Base-by-base conservation (phyloP, 2,113 vertebrate genomes). In the Apodemus speciosus region DNA sequence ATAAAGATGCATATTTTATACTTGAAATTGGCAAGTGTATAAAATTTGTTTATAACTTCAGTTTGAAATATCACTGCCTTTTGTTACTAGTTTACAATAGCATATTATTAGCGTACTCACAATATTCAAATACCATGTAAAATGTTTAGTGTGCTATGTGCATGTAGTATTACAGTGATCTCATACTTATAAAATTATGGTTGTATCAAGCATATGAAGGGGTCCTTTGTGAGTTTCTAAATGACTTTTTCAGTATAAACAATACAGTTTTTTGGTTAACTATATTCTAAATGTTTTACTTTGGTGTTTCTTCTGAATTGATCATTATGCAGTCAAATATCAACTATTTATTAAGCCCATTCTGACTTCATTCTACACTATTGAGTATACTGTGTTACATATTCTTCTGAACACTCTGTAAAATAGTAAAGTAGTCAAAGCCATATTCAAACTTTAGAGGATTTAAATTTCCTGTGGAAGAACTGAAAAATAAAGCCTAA, bases 41-140 rank as follows among this genome's bases (percentile, higher is more conserved):
- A 87, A 75, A 85, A 93, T 72, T 90, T 85, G 16, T 84, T 35
- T 64, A 75, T 89, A 66, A 71, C 5, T 11, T 93, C 13, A 76
- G 13, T 83, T 43, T 91, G 40, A 95, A 66, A 14, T 87, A 9
- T 3, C 8, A 35, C 35, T 93, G 16, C 25, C 23, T 21, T 93
- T 77, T 86, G 25, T 93, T 83, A 11, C 21, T 51, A 20, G 21
- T 92, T 10, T n/a, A 80, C 46, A 76, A 40, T n/a, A 85, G 40
- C 30, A 66, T 25, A 75, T 30, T 72, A 80, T 40, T 81, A 40
- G 2, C 90, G 43, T 9, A n/a, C 66, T 75, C 13, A 21, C 23
- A 8, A 0, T 85, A 27, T 7, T n/a, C 38, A 69, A 25, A 23
- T 1, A 9, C 53, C 66, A 27, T 66, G 66, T 32, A 90, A 73